A percentile compares a stretch with the other conserved stretches of the same genome.
Conservation (phyloP, 1,140 invertebrate genomes). For the Microplitis demolitor region DNA sequence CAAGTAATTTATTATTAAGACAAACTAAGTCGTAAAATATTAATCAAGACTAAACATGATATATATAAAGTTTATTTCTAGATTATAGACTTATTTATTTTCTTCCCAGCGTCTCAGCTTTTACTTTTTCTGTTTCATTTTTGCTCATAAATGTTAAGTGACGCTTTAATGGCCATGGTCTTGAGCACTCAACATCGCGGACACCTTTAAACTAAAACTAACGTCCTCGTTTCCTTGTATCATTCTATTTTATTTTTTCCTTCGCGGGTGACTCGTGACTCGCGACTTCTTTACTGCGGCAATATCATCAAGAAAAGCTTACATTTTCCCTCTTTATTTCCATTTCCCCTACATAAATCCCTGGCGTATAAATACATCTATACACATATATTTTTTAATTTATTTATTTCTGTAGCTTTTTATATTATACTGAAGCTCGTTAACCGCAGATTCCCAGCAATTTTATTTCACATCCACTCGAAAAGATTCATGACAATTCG, state of each 20-base stretch:
- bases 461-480: conserved; percentile 32
- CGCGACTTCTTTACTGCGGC: background rate
- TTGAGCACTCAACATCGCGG: conserved; percentile 16
- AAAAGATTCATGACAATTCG: conserved; percentile 23
- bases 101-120: background rate
- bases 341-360: background rate
- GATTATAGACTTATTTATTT: too few species aligned
- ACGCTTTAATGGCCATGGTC: conserved; percentile 26
- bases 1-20: background rate
- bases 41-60: too few species aligned
- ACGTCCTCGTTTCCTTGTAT: background rate
- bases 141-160: conserved; percentile 29
- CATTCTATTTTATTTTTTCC: background rate
- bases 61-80: too few species aligned
- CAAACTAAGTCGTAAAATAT: too few species aligned
- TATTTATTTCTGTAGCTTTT: background rate
- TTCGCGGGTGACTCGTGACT: background rate
- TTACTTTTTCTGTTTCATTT: conserved; percentile 5
- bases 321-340: background rate
- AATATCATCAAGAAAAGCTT: background rate
- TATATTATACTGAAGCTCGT: background rate
- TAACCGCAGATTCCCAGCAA: background rate
- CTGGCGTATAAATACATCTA: too few species aligned
- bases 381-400: background rate
- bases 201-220: conserved; percentile 11